Evolutionary conservation across 2,888 invertebrate genomes (phyloP), one percentile per base, ranked within the genome.

Genomic region (Lottia scabra): DNA sequence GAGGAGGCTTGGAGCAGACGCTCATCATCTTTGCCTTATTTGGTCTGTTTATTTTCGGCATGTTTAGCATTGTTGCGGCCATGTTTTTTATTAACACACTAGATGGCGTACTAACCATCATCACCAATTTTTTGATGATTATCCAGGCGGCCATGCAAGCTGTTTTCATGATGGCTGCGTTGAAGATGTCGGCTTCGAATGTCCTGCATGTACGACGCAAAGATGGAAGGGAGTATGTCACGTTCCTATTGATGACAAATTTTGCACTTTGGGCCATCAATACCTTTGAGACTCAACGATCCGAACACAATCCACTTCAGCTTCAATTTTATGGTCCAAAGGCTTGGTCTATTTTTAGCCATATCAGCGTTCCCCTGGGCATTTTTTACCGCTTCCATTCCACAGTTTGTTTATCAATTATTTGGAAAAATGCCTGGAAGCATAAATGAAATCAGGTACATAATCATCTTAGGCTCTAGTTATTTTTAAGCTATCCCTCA

Each of bases 191-290:
- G 45, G 96, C 96, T 27, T 95, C 95, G 87, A 92, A 96, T 69
- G 95, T 96, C 0, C 96, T 96, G 87, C 97, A 97, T 88, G 96
- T 96, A 88, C 93, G 95, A 83, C 95, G 95, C 89, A 97, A 97
- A 91, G 97, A 97, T 0, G 98, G 97, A 0, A 93, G 97, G 74
- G 97, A 98, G 89, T 94, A 96, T 75, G 96, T 98, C 78, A 97
- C 97, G 77, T 97, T 98, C 92, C 92, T 98, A 77, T 93, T 98
- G 76, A 96, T 98, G 88, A 95, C 95, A 91, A 98, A 98, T 90
- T 94, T 97, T 82, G 96, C 97, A 83, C 95, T 98, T 95, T 98
- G 97, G 95, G 94, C 96, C 80, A 95, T 97, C 86, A 96, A 96
- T 91, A 97, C 97, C 46, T 96, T 97, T 88, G 97, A 97, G 91